Conservation (phyloP, 2,113 vertebrate genomes). For the Nerophis lumbriciformis region DNA sequence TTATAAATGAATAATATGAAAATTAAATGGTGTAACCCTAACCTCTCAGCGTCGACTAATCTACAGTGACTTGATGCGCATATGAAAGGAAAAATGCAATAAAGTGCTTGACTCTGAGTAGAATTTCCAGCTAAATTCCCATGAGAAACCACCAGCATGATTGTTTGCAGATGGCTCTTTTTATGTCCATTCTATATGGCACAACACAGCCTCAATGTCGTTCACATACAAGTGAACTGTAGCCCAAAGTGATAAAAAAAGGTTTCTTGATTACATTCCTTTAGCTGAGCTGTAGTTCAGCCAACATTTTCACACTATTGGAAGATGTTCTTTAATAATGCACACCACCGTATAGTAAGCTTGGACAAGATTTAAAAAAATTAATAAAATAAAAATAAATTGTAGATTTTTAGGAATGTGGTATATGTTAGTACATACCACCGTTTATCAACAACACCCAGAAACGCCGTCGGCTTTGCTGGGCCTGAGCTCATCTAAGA, state of each 20-base stretch:
- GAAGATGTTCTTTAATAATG: background rate
- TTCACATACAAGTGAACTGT: no score
- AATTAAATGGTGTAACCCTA: background rate
- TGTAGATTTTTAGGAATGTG: background rate
- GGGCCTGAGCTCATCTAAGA: no score
- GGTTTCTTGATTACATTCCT: background rate
- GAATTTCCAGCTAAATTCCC: background rate
- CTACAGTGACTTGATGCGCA: background rate
- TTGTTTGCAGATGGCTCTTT: background rate
- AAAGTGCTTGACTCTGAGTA: background rate
- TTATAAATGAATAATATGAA: no score
- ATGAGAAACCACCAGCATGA: background rate
- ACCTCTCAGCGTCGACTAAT: background rate
- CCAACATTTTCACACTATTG: background rate
- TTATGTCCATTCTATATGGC: no score
- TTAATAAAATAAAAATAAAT: background rate
- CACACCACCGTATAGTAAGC: background rate
- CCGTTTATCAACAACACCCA: no score
- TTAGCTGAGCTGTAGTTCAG: background rate
- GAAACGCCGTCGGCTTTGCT: no score
- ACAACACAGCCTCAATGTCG: no score
- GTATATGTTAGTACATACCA: no score
- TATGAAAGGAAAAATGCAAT: background rate
- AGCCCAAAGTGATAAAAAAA: no score
- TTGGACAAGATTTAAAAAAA: background rate